Conservation (phyloP, 2,888 invertebrate genomes). For the Hyles lineata region DNA sequence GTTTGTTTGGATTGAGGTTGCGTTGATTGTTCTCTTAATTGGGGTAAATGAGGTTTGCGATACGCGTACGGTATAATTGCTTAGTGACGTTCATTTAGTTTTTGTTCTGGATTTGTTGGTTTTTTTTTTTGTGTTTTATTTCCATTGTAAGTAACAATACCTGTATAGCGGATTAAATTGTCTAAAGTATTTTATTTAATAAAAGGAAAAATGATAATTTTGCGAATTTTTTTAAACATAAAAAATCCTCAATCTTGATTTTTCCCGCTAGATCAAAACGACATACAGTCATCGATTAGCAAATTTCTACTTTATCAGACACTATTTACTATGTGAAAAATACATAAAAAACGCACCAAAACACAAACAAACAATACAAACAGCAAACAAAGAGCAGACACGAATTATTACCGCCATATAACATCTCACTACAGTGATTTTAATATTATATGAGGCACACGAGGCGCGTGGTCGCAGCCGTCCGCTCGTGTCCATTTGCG, state of each 20-base stretch:
- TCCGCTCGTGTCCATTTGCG: conserved; percentile 17
- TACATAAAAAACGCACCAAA: background rate
- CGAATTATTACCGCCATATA: background rate
- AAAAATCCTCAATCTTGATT: too few species aligned
- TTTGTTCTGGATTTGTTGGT: background rate
- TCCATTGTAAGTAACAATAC: background rate
- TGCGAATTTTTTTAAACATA: too few species aligned
- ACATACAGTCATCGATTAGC: too few species aligned
- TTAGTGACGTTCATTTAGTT: conserved; percentile 2
- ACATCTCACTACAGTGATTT: conserved; percentile 16
- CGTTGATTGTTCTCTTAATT: conserved; percentile 21
- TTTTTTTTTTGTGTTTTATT: background rate
- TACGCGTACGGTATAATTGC: conserved; percentile 8
- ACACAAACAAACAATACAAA: background rate
- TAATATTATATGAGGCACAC: conserved; percentile 19
- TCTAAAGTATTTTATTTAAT: too few species aligned
- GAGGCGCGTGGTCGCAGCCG: conserved; percentile 4
- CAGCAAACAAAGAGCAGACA: background rate
- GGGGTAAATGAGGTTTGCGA: conserved; percentile 9
- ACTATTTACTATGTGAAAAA: background rate
- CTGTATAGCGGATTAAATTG: too few species aligned
- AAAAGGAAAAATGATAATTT: too few species aligned
- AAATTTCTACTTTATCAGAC: too few species aligned
- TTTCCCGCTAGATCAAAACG: too few species aligned
- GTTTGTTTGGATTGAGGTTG: conserved; percentile 5